Evolutionary conservation across 2,113 vertebrate species (phyloP), one percentile per base, ranked within the genome.

Genomic region (Cyphotilapia sp.): DNA sequence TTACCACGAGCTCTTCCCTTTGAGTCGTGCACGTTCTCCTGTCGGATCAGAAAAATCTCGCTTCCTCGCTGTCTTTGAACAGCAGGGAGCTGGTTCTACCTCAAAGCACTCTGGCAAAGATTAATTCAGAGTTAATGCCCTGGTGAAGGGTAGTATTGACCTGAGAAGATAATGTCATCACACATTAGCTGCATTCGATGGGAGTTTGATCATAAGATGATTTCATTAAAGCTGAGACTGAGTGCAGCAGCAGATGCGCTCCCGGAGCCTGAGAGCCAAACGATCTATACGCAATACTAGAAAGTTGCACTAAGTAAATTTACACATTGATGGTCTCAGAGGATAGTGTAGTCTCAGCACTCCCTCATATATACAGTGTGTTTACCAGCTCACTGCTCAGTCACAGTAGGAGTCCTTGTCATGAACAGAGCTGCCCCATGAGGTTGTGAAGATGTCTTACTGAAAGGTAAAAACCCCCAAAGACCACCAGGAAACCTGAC

Each of bases 151-250:
- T 76, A 51, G 74, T 84, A 91, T 81, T 88, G 84, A 93, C 92
- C 91, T 63, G 80, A 85, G 81, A 80, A 76, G 92, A 89, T 93
- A 88, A 89, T 91, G 93, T 88, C 90, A 87, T 91, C 87, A 84
- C 74, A 80, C 33, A 87, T 89, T 83, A 89, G 57, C 57, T 40
- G 74, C 4, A 56, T 80, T 91, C 87, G 59, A 87, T 84, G 87
- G 82, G 88, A 92, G 74, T 87, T 24, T 82, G 80, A 90, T 90
- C 71, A 91, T 90, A 87, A 92, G 80, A 83, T 86, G 89, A 91
- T 89, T 82, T 93, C 83, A 93, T 94, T 87, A 89, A 92, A 89
- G 85, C 81, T 40, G 88, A 74, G 74, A 81, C 81, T 49, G 87
- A 89, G 66, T 8, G 71, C 80, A 29, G 90, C 12, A 8, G 81